Evolutionary conservation across 1,140 invertebrate genomes (phyloP).

Genomic region (Hylaeus anthracinus): DNA sequence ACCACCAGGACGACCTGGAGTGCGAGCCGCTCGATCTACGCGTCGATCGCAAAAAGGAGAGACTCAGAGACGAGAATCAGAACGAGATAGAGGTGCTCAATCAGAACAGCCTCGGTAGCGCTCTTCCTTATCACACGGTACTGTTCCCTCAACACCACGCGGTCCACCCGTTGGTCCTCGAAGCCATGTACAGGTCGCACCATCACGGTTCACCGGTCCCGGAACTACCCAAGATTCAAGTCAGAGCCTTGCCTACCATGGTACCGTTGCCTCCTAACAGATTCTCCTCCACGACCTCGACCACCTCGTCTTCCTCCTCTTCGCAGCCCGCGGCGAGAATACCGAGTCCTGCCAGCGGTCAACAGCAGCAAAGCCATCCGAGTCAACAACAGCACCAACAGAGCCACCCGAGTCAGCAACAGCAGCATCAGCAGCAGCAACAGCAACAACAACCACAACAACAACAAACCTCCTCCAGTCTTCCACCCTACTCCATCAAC

Average conservation of each 20-base stretch:
- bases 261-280: slow-evolving; percentile 78
- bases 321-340: slow-evolving; percentile 58
- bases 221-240: slow-evolving; percentile 80
- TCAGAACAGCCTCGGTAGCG: slow-evolving; percentile 69
- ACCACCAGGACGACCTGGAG: slow-evolving; percentile 73
- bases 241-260: slow-evolving; percentile 77
- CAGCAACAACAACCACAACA: slow-evolving; percentile 48
- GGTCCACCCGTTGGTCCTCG: slow-evolving; percentile 86
- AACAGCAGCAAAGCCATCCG: slow-evolving; percentile 57
- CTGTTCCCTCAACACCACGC: slow-evolving; percentile 83
- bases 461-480: slow-evolving; percentile 77
- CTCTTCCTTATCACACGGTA: slow-evolving; percentile 79
- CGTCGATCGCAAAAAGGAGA: slow-evolving; percentile 89
- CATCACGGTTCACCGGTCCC: slow-evolving; percentile 74
- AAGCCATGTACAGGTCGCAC: slow-evolving; percentile 86
- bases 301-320: slow-evolving; percentile 66
- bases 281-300: slow-evolving; percentile 69
- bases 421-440: slow-evolving; percentile 52
- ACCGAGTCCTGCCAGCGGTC: slow-evolving; percentile 58
- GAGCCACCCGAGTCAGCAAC: slow-evolving; percentile 55
- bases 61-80: slow-evolving; percentile 88
- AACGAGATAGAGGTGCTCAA: slow-evolving; percentile 78
- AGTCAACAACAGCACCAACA: slow-evolving; percentile 49
- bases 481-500: slow-evolving; percentile 77
- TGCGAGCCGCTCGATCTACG: slow-evolving; percentile 89